Evolutionary conservation across 2,797 vertebrate genomes (phyloP), one percentile per base, ranked within the genome.

Genomic region (Anguilla megastoma): DNA sequence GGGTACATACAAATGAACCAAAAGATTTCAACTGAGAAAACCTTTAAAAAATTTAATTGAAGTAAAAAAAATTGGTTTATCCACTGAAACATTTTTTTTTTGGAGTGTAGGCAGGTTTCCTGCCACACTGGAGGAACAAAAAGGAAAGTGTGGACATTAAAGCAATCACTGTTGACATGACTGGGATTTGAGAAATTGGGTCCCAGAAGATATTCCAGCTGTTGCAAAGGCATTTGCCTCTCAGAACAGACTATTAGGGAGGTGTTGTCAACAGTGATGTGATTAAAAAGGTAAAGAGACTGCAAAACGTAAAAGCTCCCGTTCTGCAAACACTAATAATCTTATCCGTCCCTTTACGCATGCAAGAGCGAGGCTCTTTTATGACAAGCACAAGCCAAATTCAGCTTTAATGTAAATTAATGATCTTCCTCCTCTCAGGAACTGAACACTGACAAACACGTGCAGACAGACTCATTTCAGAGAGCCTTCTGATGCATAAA

Each of bases 361-460:
- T 80, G 60, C 76, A 80, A 52, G 41, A 83, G 56, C 76, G 52
- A 88, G 74, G 45, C n/a, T 2, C 86, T 82, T 88, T 86, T 41
- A 86, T 41, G 41, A 63, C n/a, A 86, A 48, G n/a, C 71, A 21
- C 41, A 63, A n/a, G 18, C 45, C 79, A 33, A 82, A 50, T 50
- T 82, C 21, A 82, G 45, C 24, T 82, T 82, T 50, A 50, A 24
- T 82, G 21, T 50, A 82, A 50, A 48, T 48, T 5, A 82, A 50
- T 86, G 56, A 80, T 48, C 21, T 87, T n/a, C 76, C 30, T 27
- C 54, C 27, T 60, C 86, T 76, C 86, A 27, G 54, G 54, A 74
- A 56, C 41, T 48, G 54, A 82, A 88, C 74, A 79, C 52, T 80
- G 74, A 66, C 79, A 48, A 8, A 21, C 50, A 24, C 79, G 24